These are phyloP conservation scores for Drosophila pseudotakahashii DNA, from an alignment of 2,888 invertebrate species.

Conservation along the genomic window DNA sequence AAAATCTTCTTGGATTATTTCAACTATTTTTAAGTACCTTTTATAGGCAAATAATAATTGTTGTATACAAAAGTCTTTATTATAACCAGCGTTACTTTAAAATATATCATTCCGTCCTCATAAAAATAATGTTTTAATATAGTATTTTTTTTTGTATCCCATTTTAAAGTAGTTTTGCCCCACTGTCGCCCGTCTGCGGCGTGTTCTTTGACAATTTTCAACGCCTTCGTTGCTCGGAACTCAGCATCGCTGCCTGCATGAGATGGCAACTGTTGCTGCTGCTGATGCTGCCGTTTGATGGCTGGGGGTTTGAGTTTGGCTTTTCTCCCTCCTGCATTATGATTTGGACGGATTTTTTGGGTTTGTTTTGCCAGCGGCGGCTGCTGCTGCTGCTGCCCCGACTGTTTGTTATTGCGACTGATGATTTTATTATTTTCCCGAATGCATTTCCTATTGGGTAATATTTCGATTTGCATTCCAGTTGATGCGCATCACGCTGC, in stretches of 20 bases:
- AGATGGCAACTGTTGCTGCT: conserved; percentile 68
- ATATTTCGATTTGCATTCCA: conserved; percentile 79
- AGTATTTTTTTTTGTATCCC: too few relatives aligned
- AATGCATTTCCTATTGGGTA: conserved; percentile 77
- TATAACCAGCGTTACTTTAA: too few relatives aligned
- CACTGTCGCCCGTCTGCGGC: conserved; percentile 67
- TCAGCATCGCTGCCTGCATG: conserved; percentile 61
- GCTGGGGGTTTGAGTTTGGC: conserved; percentile 29
- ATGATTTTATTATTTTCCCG: conserved; percentile 76
- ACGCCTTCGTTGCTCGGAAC: conserved; percentile 74
- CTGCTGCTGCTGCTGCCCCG: conserved; percentile 15
- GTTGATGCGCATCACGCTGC: conserved; percentile 63
- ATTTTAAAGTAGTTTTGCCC: background rate
- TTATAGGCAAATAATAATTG: too few relatives aligned
- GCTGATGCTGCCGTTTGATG: conserved; percentile 75
- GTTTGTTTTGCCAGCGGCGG: conserved; percentile 70
- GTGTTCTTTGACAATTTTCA: conserved; percentile 81
- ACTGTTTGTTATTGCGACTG: conserved; percentile 58
- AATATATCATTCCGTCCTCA: too few relatives aligned
- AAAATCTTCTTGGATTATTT: too few relatives aligned
- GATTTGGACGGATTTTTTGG: conserved; percentile 52
- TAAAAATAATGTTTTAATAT: too few relatives aligned
- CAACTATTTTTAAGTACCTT: too few relatives aligned
- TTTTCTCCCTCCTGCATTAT: conserved; percentile 31
- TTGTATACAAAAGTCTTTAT: too few relatives aligned